phyloP scores from a whole-genome alignment of 2,797 vertebrate genomes.

The Coracias cyanogaster region DNA sequence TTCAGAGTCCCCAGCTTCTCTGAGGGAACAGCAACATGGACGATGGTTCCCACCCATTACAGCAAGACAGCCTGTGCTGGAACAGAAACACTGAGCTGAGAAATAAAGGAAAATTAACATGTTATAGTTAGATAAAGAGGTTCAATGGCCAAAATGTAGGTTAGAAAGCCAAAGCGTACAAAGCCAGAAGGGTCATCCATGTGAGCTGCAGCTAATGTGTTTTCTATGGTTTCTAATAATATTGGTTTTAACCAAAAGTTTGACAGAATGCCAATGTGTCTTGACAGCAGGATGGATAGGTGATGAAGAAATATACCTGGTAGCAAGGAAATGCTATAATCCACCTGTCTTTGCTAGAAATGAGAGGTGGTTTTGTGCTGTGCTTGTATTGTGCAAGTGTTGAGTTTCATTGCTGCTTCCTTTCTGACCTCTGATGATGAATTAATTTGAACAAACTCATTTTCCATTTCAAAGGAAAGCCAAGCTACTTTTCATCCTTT shows the following conservation, averaged over 20 bases:
- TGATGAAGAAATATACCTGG: not conserved
- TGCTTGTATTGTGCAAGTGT: not conserved
- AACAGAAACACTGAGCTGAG: not conserved
- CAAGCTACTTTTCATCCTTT: not conserved
- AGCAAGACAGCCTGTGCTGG: not conserved
- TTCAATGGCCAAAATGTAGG: not conserved
- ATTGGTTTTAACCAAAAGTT: not conserved
- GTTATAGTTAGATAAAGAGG: not conserved
- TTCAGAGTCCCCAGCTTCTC: not conserved
- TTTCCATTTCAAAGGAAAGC: slow-evolving; percentile 33
- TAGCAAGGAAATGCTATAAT: not conserved
- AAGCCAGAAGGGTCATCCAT: not conserved
- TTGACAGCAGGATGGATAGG: not conserved
- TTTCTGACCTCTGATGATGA: not conserved
- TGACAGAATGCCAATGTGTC: not conserved
- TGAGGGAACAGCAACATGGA: not conserved
- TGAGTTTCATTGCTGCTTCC: not conserved
- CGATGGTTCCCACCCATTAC: not conserved
- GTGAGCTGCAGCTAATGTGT: not conserved
- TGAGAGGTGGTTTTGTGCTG: not conserved
- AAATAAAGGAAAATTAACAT: not conserved
- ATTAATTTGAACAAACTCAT: not conserved
- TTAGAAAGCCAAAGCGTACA: not conserved
- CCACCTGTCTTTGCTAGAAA: not conserved
- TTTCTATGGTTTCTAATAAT: not conserved